Evolutionary conservation across 1,140 invertebrate species (phyloP), one percentile per base, ranked within the genome.

Genomic region (Lasioglossum baleicum): DNA sequence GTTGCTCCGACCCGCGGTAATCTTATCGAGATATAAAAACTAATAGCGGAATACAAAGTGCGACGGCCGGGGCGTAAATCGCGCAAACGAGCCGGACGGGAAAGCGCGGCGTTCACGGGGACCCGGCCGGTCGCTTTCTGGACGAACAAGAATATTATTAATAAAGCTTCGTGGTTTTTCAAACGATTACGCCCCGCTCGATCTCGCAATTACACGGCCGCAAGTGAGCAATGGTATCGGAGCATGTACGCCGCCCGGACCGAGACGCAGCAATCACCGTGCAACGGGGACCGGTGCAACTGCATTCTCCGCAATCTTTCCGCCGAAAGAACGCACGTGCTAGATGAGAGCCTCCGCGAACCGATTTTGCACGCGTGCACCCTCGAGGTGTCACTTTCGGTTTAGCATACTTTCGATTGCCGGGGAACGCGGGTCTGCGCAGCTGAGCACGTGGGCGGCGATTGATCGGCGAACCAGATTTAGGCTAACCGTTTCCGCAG

Each of bases 401-500:
- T 81, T 75, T 66, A 73, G 76, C 79, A 53, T 73, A 81, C 65
- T 81, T 81, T 81, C 79, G n/a, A 79, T 56, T 13, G 58, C 35
- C 5, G 11, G 20, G 13, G 69, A 56, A 73, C 51, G 61, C 60
- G n/a, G 13, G n/a, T 51, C 10, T 11, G 31, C 60, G 40, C 15
- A 5, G n/a, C 44, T 2, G 8, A 7, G 22, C 26, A 66, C 11
- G 77, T 79, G 63, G 70, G 70, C 77, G 77, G 51, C 48, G 68
- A 56, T 7, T n/a, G 31, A 20, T 13, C 56, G 61, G 22, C 6
- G n/a, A 58, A 63, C 67, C 44, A 22, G 58, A 78, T 64, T 40
- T 7, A 0, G 20, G 11, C 15, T 26, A n/a, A 22, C 13, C 22
- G 40, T 58, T 58, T 66, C 7, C 17, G 15, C 17, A 17, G 20